phyloP scores from a whole-genome alignment of 1,140 invertebrate genomes.

The Zaprionus nigranus region DNA sequence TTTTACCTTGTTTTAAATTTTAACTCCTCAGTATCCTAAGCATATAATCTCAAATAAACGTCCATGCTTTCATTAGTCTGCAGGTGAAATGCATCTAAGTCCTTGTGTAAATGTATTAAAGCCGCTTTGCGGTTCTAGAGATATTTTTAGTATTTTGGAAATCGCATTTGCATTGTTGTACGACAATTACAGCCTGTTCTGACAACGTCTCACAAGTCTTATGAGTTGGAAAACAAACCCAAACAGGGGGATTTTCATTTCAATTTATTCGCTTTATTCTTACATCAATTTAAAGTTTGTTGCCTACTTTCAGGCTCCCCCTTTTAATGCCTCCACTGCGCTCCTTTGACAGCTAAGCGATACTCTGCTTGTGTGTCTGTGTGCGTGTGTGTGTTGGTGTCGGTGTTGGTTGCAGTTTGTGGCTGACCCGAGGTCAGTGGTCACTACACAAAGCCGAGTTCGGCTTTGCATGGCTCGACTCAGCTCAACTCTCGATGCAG shows the following conservation, averaged over 20 bases:
- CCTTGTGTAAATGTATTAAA: neutral
- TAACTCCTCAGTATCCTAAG: neutral
- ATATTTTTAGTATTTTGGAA: neutral
- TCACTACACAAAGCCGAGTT: conserved; percentile 28
- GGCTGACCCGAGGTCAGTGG: conserved; percentile 19
- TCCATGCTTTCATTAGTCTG: neutral
- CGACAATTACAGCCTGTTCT: neutral
- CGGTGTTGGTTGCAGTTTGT: conserved; percentile 5
- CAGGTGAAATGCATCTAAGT: neutral
- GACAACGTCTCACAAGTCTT: neutral
- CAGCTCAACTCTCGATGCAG: conserved; percentile 26
- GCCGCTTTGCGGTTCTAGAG: neutral
- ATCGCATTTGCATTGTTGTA: neutral
- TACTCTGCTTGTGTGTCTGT: neutral
- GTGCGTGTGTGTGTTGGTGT: neutral
- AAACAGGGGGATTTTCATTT: neutral
- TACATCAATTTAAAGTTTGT: conserved; percentile 17
- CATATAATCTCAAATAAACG: neutral
- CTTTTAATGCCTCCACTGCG: neutral
- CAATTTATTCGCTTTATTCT: neutral
- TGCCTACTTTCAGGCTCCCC: conserved; percentile 58
- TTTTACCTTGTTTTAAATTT: neutral
- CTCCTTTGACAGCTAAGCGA: conserved; percentile 1
- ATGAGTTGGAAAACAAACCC: neutral
- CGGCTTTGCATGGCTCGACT: conserved; percentile 30